phyloP scores from a whole-genome alignment of 2,888 invertebrate species.

The Chloroclystis v-ata region DNA sequence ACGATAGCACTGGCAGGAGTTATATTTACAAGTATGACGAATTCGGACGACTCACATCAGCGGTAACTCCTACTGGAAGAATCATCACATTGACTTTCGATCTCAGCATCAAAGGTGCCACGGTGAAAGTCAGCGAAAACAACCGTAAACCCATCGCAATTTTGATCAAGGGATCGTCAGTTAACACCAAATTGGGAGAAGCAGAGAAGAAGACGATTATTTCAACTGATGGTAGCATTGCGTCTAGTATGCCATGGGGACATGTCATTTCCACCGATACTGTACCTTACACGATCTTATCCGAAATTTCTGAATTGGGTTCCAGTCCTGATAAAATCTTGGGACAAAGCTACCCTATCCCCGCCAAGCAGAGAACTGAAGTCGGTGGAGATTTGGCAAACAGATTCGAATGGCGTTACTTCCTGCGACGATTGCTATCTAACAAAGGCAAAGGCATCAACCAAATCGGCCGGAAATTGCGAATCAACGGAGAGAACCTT shows the following conservation, averaged over 20 bases:
- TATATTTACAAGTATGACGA: conserved; percentile 97
- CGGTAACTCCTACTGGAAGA: conserved; percentile 97
- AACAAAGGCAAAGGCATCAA: conserved; percentile 80
- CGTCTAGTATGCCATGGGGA: conserved; percentile 90
- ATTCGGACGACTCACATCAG: conserved; percentile 93
- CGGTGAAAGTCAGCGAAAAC: conserved; percentile 89
- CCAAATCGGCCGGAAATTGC: conserved; percentile 89
- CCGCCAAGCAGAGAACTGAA: conserved; percentile 93
- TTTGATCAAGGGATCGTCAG: conserved; percentile 91
- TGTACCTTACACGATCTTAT: conserved; percentile 91
- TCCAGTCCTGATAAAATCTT: conserved; percentile 81
- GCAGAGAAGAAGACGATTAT: conserved; percentile 89
- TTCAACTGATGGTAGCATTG: conserved; percentile 89
- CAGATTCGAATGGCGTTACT: conserved; percentile 97
- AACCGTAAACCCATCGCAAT: conserved; percentile 90
- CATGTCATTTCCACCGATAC: conserved; percentile 93
- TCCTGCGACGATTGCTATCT: conserved; percentile 85
- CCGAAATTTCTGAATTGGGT: conserved; percentile 78
- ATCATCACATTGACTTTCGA: conserved; percentile 92
- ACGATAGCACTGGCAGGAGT: conserved; percentile 93
- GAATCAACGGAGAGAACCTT: conserved; percentile 94
- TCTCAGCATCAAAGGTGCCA: conserved; percentile 93
- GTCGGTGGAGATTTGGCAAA: conserved; percentile 94
- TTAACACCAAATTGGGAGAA: conserved; percentile 88
- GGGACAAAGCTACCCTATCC: conserved; percentile 94